Conservation (phyloP, 1,140 invertebrate genomes). For the Myzus persicae region DNA sequence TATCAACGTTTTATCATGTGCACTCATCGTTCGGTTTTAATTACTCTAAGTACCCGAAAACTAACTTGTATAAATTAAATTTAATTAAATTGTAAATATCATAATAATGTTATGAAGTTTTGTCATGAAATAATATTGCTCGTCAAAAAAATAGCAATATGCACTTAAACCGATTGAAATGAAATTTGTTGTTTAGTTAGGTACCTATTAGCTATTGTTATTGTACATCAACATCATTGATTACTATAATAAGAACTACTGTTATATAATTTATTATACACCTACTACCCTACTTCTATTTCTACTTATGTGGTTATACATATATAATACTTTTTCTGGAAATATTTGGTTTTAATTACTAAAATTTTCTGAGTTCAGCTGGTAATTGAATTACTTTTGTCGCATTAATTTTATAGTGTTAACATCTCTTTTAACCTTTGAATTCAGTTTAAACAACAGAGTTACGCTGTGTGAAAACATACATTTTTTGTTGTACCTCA, state of each 20-base stretch:
- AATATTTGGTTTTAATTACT: background rate
- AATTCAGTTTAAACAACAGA: background rate
- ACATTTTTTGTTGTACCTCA: background rate
- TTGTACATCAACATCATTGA: too few relatives aligned
- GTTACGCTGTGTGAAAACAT: background rate
- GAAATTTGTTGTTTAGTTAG: background rate
- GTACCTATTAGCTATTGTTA: background rate
- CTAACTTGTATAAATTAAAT: constrained; percentile 4
- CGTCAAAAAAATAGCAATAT: background rate
- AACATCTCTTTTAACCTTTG: background rate
- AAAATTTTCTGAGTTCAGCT: background rate
- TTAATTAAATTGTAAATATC: background rate
- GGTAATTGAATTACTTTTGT: background rate
- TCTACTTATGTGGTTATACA: background rate
- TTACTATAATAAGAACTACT: too few relatives aligned
- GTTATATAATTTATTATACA: background rate
- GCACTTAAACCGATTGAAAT: background rate
- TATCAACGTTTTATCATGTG: background rate
- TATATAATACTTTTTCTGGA: background rate
- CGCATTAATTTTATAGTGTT: constrained; percentile 5
- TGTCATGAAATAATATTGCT: background rate
- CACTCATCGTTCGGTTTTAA: background rate
- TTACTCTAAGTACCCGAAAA: background rate
- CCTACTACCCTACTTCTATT: background rate
- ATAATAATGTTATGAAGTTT: background rate